Base-by-base conservation (phyloP, 2,113 vertebrate genomes). In the Suricata suricatta region DNA sequence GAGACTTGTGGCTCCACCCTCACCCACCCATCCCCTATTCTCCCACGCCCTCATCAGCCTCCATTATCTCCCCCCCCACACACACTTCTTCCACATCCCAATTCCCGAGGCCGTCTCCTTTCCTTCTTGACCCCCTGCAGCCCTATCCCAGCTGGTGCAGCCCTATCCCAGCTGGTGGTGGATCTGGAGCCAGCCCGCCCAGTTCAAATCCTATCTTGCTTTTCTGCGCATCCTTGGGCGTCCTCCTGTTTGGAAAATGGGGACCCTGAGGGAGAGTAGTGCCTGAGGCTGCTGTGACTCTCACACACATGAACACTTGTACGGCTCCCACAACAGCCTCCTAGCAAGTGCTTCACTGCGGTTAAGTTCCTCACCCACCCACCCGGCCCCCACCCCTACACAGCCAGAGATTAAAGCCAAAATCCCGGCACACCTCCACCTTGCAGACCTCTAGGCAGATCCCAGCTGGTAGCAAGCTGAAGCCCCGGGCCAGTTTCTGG, bases 201-300 rank as follows among this genome's bases (percentile, higher is more conserved):
- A 3, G 31, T 31, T 85, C 64, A 27, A 25, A 68, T 54, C 57
- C 33, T 23, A 6, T 1, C 2, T 38, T 15, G 47, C 76, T 77
- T 64, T 57, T 81, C 63, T 13, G 9, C 50, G n/a, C 41, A 52
- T 41, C 35, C 27, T 5, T 60, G 88, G 23, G 31, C 23, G 9
- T 86, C 76, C 72, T 41, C 74, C 54, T 74, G 27, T n/a, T 57
- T 81, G 80, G 82, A 90, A 94, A 83, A 68, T 5, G 16, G 52
- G n/a, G 10, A 13, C 71, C 27, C 15, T n/a, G 57, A 17, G 3
- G 27, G 35, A 23, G 66, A 66, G 13, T 1, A 5, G 21, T 2
- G 6, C 10, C 15, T 8, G 41, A 35, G 10, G 31, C 12, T 31
- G 12, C 54, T 41, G n/a, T 31, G 41, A 29, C 9, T 19, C 31